Base-by-base conservation (phyloP, 2,888 invertebrate species). In the Resseliella maxima region DNA sequence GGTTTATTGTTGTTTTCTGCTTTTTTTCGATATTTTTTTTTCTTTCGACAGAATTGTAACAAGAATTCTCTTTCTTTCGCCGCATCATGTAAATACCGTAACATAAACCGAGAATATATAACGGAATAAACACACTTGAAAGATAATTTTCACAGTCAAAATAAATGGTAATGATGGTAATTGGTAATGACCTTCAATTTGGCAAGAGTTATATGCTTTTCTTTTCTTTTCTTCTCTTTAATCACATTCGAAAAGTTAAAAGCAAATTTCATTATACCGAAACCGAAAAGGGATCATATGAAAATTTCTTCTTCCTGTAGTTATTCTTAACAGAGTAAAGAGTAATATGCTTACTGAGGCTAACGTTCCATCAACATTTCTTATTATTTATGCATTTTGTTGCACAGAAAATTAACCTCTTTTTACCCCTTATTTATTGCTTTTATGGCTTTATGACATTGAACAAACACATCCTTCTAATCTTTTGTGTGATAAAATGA, bases 361-460 rank as follows among this genome's bases (percentile, higher is more conserved):
- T 59, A 59, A 41, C 41, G 12, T 41, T 41, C 12, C n/a, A n/a
- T 41, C 41, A 41, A 8, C 41, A 12, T 41, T 41, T 41, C 18
- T 2, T 50, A 15, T 18, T 18, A 18, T 50, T 8, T 18, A 50
- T 15, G 18, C 46, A 50, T 50, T 50, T 50, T 18, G 18, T 72
- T n/a, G 27, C 10, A 2, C 15, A 35, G 24, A 59, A 59, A 72
- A 72, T 31, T 0, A 6, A 72, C 31, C 72, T 12, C 12, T 72
- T 72, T 72, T 72, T 35, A 72, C 31, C 72, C 72, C 72, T 72
- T 72, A 72, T 72, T 72, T 35, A 31, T 15, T 12, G 15, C 31
- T 31, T 72, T 72, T 72, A 72, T 72, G 31, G 72, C 2, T 72
- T 72, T 72, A 72, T 72, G 72, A 15, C 72, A 72, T 72, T 72